Base-by-base conservation (phyloP, 2,888 invertebrate genomes). In the Petrolisthes cinctipes region DNA sequence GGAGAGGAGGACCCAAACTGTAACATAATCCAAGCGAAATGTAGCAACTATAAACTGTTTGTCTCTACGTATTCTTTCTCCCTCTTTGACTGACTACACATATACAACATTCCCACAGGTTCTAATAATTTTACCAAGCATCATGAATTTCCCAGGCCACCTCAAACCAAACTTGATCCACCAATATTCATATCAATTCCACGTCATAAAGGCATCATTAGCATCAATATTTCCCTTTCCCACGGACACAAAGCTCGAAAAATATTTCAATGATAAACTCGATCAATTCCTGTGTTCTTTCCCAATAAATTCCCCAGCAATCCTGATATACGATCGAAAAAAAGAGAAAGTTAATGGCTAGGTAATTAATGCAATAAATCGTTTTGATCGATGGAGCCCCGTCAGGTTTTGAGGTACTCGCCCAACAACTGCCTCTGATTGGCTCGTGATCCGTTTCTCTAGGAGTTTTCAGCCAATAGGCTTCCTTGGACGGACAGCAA, bases 311-410 rank as follows among this genome's bases (percentile, higher is more conserved):
- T 79, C 56, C 54, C 37, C 54, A 4, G 53, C 68, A 79, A 14
- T 82, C 81, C 76, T 79, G 54, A 79, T 57, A 54, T 84, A 84
- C 79, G 84, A 66, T 20, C 68, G 79, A 78, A 79, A 84, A 84
- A 84, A n/a, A 71, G 20, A 71, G 71, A 71, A 71, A 71, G 54
- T 66, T 84, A 73, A 84, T 78, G 84, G 78, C 84, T 57, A 51
- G 84, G 78, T 78, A 84, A 84, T 84, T 84, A 84, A 57, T 78
- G 78, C 66, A 73, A 84, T 84, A 84, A 84, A 84, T 84, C 68
- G 20, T 17, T 11, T n/a, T 84, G 84, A 84, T 84, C 68, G 79
- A 84, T 84, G 84, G 66, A 56, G 23, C 79, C 61, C 54, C 79
- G 76, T 73, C 78, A 84, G 66, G 84, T 66, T 84, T 79, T 84